These are phyloP conservation scores for Pampusana beccarii DNA, from an alignment of 2,113 vertebrate species.

Conservation along the genomic window DNA sequence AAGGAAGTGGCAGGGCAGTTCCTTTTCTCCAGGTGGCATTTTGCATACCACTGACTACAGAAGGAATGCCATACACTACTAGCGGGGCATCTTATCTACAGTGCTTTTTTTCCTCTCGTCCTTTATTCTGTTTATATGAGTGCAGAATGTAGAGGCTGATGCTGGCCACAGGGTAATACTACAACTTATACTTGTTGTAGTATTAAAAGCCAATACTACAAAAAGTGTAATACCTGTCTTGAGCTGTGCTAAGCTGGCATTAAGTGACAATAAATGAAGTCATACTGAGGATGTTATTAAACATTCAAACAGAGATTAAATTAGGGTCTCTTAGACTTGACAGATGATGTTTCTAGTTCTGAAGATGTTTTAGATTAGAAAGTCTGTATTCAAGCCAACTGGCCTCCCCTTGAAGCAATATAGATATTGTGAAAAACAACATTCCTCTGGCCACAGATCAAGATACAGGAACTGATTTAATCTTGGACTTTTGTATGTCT, in stretches of 20 bases:
- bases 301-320: neutral
- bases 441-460: neutral
- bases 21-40: neutral
- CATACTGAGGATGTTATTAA: neutral
- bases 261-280: neutral
- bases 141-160: neutral
- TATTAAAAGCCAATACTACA: neutral
- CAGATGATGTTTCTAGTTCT: neutral
- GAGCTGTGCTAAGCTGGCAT: neutral
- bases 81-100: neutral
- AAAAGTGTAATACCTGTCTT: neutral
- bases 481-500: neutral
- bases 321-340: neutral
- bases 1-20: neutral
- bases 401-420: neutral
- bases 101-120: neutral
- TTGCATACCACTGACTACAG: neutral
- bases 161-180: neutral
- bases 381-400: neutral
- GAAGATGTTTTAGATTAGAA: constrained; percentile 19
- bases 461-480: neutral
- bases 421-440: neutral
- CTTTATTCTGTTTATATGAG: neutral
- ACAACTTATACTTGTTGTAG: no score
- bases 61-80: neutral